A percentile compares a stretch with the other conserved stretches of the same genome.
phyloP scores from a whole-genome alignment of 53 echinoderm and acorn worm species.

The Arbacia lixula region DNA sequence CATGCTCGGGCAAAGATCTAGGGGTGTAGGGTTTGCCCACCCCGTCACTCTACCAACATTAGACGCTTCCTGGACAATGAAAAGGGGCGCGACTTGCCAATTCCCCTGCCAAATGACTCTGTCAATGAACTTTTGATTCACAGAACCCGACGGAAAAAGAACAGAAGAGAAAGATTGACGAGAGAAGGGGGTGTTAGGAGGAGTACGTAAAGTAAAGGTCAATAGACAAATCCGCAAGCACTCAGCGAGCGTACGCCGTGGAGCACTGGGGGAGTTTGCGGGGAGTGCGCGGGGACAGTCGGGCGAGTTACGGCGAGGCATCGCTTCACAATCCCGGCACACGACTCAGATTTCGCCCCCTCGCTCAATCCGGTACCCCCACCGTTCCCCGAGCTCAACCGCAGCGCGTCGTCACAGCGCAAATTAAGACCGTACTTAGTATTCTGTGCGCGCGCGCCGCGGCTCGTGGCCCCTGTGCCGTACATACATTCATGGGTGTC shows the following conservation, averaged over 20 bases:
- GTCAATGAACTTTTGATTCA: slow-evolving; percentile 39
- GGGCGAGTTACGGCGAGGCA: no score
- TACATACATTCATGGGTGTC: slow-evolving; percentile 20
- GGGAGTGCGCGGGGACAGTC: no score
- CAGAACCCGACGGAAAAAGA: no score
- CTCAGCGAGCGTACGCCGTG: background rate
- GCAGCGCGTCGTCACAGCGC: background rate
- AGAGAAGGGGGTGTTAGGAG: background rate
- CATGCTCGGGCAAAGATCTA: slow-evolving; percentile 5
- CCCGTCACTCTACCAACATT: background rate
- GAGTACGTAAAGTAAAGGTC: background rate
- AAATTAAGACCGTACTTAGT: slow-evolving; percentile 32
- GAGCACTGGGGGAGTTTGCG: no score
- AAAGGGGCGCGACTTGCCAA: background rate
- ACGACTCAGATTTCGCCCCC: background rate
- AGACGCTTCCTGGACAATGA: slow-evolving; percentile 1
- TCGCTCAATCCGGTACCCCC: no score
- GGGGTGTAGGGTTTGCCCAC: background rate
- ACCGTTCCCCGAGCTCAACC: background rate
- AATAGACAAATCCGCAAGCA: background rate
- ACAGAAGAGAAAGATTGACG: background rate
- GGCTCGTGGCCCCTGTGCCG: background rate
- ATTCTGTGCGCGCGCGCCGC: slow-evolving; percentile 2
- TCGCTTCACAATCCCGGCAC: slow-evolving; percentile 32
- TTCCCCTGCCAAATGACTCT: background rate